Base-by-base conservation (phyloP, 2,113 vertebrate species). In the Eulemur macaco region DNA sequence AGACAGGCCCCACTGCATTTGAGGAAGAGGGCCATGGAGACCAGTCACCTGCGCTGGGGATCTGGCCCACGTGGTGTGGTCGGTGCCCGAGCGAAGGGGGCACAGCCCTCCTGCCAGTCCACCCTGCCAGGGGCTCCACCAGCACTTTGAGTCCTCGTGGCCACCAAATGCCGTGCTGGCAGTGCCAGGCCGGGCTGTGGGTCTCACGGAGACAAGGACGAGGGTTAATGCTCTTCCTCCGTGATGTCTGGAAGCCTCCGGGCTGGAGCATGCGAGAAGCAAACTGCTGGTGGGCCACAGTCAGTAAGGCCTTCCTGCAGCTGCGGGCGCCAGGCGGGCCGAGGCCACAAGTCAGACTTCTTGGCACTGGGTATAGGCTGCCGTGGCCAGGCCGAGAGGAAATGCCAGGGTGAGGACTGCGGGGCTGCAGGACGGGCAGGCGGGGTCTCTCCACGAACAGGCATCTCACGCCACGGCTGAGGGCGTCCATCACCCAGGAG, bases 361-460 rank as follows among this genome's bases (percentile, higher is more conserved):
- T 25, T 8, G 18, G 82, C 45, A 60, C 0, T 0, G 4, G 4
- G 37, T 27, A 23, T 8, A 3, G 31, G 27, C 58, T 14, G 10
- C 71, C 8, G 31, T 37, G 2, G 69, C 23, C 25, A 25, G 47
- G 50, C 52, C 8, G 6, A 83, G 81, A 96, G 63, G 82, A 82
- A 95, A 90, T 45, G 54, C 54, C 69, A 85, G 85, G 7, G 37
- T 31, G 45, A 81, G 71, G n/a, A 60, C 58, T 0, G 4, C 45
- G 21, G 13, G 39, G 78, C 13, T 34, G 11, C 60, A 34, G 68
- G 45, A 18, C 17, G 37, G 66, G 87, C 9, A 42, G 52, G 73
- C 14, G 25, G 34, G 29, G 56, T 66, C 74, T 88, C 82, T 92
- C 52, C 31, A 39, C 17, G 20, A 94, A 83, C 15, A 54, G 81